These are phyloP conservation scores for Gasteruption jaculator DNA, from an alignment of 2,888 invertebrate genomes.

Conservation along the genomic window DNA sequence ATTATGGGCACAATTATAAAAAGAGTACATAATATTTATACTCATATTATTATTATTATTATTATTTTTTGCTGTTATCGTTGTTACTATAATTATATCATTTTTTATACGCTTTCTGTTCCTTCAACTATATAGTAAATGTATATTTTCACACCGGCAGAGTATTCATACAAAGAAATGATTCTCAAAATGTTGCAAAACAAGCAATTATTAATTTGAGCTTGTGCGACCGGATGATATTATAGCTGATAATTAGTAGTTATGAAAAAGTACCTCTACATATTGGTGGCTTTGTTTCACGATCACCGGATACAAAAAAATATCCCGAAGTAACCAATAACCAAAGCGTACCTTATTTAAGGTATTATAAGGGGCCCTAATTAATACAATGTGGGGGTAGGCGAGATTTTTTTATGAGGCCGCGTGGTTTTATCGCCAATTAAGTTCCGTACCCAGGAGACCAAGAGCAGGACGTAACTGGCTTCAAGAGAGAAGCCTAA, in stretches of 20 bases:
- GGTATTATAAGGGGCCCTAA: slow-evolving; percentile 43
- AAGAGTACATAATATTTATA: too few species aligned
- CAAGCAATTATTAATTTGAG: slow-evolving; percentile 30
- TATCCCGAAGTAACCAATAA: slow-evolving; percentile 39
- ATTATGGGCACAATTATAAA: too few species aligned
- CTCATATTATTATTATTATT: too few species aligned
- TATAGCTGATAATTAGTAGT: slow-evolving; percentile 46
- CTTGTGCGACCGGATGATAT: slow-evolving; percentile 40
- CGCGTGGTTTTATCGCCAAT: slow-evolving; percentile 48
- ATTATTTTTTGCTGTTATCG: too few species aligned
- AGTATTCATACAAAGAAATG: background rate
- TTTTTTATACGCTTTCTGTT: too few species aligned
- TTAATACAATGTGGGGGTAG: slow-evolving; percentile 48
- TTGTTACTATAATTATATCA: too few species aligned
- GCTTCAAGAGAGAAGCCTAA: slow-evolving; percentile 6
- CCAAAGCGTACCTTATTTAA: slow-evolving; percentile 42
- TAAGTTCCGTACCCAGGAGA: slow-evolving; percentile 29
- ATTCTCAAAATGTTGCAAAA: background rate
- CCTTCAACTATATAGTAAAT: too few species aligned
- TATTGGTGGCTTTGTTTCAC: too few species aligned
- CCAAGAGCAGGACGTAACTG: slow-evolving; percentile 12
- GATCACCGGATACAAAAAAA: too few species aligned
- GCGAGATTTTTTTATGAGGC: slow-evolving; percentile 44
- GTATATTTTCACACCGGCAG: background rate
- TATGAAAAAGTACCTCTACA: too few species aligned